Percentiles rank a stretch among this genome's conserved stretches.
Evolutionary conservation across 2,888 invertebrate genomes (phyloP).

Genomic region (Dermolepida albohirtum): DNA sequence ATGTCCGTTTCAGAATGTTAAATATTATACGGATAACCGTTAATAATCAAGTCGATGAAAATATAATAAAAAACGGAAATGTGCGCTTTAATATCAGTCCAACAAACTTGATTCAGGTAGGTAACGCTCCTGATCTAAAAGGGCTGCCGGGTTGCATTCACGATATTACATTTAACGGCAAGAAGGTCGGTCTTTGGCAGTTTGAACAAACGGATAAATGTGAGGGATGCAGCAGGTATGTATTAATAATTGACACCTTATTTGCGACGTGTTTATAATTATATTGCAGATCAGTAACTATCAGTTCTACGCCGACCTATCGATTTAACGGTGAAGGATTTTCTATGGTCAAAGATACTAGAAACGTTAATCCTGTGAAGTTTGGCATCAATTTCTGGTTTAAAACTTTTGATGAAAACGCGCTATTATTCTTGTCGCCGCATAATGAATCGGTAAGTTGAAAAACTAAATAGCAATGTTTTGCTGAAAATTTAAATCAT

Average conservation of each 20-base stretch:
- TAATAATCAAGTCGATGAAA: slow-evolving; percentile 18
- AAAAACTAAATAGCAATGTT: neutral
- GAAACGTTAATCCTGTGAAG: slow-evolving; percentile 39
- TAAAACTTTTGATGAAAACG: slow-evolving; percentile 88
- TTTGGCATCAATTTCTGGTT: slow-evolving; percentile 69
- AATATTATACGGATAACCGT: slow-evolving; percentile 33
- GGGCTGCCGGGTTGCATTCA: slow-evolving; percentile 85
- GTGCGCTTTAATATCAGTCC: slow-evolving; percentile 45
- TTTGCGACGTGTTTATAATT: slow-evolving; percentile 33
- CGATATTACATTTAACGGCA: slow-evolving; percentile 81
- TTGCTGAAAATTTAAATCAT: too few species aligned
- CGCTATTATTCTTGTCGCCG: slow-evolving; percentile 85
- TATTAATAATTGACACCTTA: slow-evolving; percentile 10
- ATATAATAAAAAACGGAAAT: slow-evolving; percentile 21
- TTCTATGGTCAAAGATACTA: slow-evolving; percentile 43
- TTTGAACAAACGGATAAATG: slow-evolving; percentile 74
- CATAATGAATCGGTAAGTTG: slow-evolving; percentile 66
- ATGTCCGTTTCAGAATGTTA: slow-evolving; percentile 30
- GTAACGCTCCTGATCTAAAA: slow-evolving; percentile 58
- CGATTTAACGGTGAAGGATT: slow-evolving; percentile 57
- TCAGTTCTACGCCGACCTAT: slow-evolving; percentile 17
- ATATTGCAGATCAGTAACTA: slow-evolving; percentile 9
- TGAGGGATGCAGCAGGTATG: slow-evolving; percentile 31
- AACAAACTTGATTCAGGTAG: slow-evolving; percentile 48
- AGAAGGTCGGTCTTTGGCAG: slow-evolving; percentile 89